Evolutionary conservation across 2,888 invertebrate genomes (phyloP), one percentile per base, ranked within the genome.

Genomic region (Monochamus alternatus): DNA sequence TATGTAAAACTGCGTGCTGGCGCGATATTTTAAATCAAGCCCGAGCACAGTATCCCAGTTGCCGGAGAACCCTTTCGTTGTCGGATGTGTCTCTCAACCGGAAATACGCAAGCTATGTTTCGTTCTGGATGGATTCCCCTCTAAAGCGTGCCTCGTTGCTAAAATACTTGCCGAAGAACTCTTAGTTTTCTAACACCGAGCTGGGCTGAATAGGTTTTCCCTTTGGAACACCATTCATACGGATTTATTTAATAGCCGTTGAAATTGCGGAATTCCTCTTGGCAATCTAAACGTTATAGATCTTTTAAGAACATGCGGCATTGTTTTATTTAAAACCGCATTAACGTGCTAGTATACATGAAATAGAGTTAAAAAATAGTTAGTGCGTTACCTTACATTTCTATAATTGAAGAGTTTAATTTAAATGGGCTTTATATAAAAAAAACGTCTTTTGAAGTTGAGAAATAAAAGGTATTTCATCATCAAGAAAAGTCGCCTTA

Each of bases 1-100:
- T 84, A 85, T 85, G 85, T 85, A 85, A 85, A 85, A 85, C 83
- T 85, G 84, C 84, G 84, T 83, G 81, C 81, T 81, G 75, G 81
- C 74, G 81, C 78, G 79, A 84, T 85, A 85, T 85, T 84, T 85
- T 80, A 85, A 81, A 82, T 75, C 79, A 66, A 80, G 77, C 74
- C 69, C 65, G 59, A 65, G 70, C 58, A 58, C 70, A 63, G 55
- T 47, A 44, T 75, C 64, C 38, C 31, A 51, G 60, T 51, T 47
- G 74, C 52, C 58, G 44, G 44, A 51, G 58, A 52, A 12, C 44
- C 62, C 65, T 51, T 47, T 64, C 58, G 31, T 63, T 64, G 52
- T 69, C 38, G 64, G 64, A 69, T 30, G 74, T 70, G 59, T 75
- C 47, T 51, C 47, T 22, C 51, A 30, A 30, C 14, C 59, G 58